Evolutionary conservation across 2,888 invertebrate genomes (phyloP).

Genomic region (Rugalucina vietnamica): DNA sequence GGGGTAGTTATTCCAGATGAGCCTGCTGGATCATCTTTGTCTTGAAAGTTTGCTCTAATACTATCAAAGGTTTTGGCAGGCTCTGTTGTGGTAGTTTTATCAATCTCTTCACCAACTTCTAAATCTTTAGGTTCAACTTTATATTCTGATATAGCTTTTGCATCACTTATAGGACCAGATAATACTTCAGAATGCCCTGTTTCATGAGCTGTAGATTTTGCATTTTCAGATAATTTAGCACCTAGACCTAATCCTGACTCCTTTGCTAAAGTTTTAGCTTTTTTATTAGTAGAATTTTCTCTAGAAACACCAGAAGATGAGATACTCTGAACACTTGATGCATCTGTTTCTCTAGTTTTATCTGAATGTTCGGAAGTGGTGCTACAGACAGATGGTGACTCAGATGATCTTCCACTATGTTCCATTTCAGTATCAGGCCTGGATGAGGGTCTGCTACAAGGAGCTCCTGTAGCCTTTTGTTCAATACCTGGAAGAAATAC

Average conservation of each 20-base stretch:
- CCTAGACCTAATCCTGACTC: neutral
- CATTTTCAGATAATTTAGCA: neutral
- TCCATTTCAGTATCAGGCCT: neutral
- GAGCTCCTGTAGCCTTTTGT: neutral
- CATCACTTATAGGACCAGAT: neutral
- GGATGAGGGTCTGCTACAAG: neutral
- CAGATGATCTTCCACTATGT: neutral
- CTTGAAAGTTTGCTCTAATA: slow-evolving; percentile 30
- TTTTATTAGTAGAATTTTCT: neutral
- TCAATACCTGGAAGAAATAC: neutral
- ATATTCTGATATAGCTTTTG: neutral
- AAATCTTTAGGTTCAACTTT: neutral
- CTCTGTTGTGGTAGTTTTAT: neutral
- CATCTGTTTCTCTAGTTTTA: neutral
- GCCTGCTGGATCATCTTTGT: neutral
- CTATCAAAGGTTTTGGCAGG: slow-evolving; percentile 14
- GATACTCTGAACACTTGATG: neutral
- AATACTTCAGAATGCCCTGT: neutral
- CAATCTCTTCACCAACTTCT: neutral
- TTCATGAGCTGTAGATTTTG: neutral
- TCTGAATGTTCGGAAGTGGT: neutral
- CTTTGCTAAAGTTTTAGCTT: neutral
- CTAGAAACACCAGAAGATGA: neutral
- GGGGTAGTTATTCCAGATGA: neutral
- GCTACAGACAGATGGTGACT: neutral